Evolutionary conservation across 1,140 invertebrate genomes (phyloP).

Genomic region (Cecropterus lyciades): DNA sequence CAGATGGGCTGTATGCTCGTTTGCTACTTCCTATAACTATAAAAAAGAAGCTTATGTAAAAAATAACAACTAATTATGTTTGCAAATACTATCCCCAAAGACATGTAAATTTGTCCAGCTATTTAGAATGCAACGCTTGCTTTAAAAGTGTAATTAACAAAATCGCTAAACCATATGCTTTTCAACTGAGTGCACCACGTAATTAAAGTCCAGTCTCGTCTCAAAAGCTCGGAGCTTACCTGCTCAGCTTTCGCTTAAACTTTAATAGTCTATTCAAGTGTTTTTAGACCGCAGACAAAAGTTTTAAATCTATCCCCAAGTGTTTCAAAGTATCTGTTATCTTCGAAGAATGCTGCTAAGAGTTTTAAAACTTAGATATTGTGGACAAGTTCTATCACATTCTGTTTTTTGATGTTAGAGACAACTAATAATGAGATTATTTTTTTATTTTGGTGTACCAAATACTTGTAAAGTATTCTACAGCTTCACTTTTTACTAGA

Average conservation of each 20-base stretch:
- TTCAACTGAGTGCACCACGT: slow-evolving; percentile 29
- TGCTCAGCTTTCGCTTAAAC: slow-evolving; percentile 40
- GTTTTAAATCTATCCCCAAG: slow-evolving; percentile 25
- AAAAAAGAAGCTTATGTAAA: too few species aligned
- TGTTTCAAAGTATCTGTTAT: slow-evolving; percentile 14
- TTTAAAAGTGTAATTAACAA: slow-evolving; percentile 3
- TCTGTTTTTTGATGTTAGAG: not conserved
- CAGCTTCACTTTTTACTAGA: too few species aligned
- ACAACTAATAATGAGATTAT: too few species aligned
- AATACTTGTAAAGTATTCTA: too few species aligned
- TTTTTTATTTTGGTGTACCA: too few species aligned
- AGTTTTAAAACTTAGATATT: slow-evolving; percentile 10
- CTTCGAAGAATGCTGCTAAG: not conserved
- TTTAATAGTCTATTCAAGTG: slow-evolving; percentile 45
- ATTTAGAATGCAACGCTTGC: not conserved
- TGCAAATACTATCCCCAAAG: too few species aligned
- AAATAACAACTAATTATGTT: too few species aligned
- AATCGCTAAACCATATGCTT: not conserved
- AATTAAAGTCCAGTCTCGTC: slow-evolving; percentile 33
- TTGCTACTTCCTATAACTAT: too few species aligned
- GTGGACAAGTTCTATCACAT: not conserved
- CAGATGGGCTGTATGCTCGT: too few species aligned
- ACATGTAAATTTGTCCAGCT: too few species aligned
- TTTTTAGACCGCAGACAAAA: slow-evolving; percentile 38
- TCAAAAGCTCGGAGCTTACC: slow-evolving; percentile 44